Evolutionary conservation across 2,113 vertebrate species (phyloP).

Genomic region (Pantherophis guttatus): DNA sequence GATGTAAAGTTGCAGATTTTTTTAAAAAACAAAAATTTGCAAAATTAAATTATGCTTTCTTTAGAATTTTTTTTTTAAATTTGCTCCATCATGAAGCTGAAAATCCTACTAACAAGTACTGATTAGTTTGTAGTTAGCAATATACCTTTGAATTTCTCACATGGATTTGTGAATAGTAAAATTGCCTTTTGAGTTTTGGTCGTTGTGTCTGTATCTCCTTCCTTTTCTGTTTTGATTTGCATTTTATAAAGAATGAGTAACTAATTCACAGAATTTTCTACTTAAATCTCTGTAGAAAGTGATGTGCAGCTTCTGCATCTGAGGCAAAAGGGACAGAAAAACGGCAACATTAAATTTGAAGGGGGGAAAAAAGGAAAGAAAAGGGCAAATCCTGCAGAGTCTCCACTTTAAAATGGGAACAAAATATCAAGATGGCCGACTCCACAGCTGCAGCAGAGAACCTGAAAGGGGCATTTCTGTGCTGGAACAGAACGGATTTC

Average conservation of each 20-base stretch:
- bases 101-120: constrained; percentile 33
- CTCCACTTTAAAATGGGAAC: constrained; percentile 70
- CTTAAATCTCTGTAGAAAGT: background rate
- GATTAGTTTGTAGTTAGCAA: background rate
- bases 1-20: constrained; percentile 66
- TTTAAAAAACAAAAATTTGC: constrained; percentile 42
- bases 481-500: constrained; percentile 46
- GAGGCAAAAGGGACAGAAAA: constrained; percentile 53
- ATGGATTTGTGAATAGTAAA: constrained; percentile 64
- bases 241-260: background rate
- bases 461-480: constrained; percentile 46
- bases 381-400: constrained; percentile 59
- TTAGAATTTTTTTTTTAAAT: constrained; percentile 47
- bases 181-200: constrained; percentile 67
- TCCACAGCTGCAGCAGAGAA: constrained; percentile 65
- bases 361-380: background rate
- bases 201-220: constrained; percentile 44
- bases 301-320: constrained; percentile 56
- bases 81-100: constrained; percentile 41
- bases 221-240: background rate
- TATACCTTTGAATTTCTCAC: constrained; percentile 52
- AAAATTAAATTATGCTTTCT: constrained; percentile 47
- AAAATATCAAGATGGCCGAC: constrained; percentile 74
- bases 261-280: background rate
- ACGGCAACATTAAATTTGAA: constrained; percentile 65